phyloP scores from a whole-genome alignment of 2,888 invertebrate genomes.

The Sipunculus nudus region DNA sequence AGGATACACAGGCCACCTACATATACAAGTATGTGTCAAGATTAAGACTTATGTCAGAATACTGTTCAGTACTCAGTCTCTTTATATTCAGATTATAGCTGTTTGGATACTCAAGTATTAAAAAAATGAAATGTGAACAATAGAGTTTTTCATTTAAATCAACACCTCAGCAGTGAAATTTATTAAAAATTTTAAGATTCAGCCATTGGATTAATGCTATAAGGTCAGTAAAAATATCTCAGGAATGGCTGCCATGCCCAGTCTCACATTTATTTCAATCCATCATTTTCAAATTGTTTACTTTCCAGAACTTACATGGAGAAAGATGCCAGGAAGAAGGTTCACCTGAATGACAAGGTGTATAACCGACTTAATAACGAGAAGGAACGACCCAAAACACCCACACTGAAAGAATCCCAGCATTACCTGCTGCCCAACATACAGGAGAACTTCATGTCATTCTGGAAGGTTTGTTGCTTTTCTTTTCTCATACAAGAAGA shows the following conservation, averaged over 20 bases:
- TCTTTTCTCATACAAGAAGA: too few species aligned
- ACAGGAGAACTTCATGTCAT: conserved; percentile 57
- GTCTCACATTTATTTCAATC: background rate
- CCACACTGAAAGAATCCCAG: conserved; percentile 55
- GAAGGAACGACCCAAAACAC: conserved; percentile 58
- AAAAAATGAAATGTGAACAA: too few species aligned
- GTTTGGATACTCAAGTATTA: too few species aligned
- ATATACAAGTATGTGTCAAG: conserved; percentile 41
- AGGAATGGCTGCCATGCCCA: too few species aligned
- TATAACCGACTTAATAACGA: conserved; percentile 46
- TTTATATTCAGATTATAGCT: too few species aligned
- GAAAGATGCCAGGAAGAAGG: conserved; percentile 51
- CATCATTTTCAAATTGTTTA: conserved; percentile 1
- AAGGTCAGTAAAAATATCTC: too few species aligned
- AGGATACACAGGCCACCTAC: conserved; percentile 45
- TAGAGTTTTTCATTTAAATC: too few species aligned
- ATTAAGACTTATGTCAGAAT: too few species aligned
- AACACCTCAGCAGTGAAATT: too few species aligned
- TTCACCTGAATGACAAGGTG: conserved; percentile 52
- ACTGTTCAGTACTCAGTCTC: too few species aligned
- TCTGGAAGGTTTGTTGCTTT: conserved; percentile 51
- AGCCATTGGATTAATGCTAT: too few species aligned
- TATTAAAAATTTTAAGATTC: too few species aligned
- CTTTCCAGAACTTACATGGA: conserved; percentile 57
- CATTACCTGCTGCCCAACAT: conserved; percentile 49